phyloP scores from a whole-genome alignment of 2,888 invertebrate genomes.

The Pachliopta kotzebuea region DNA sequence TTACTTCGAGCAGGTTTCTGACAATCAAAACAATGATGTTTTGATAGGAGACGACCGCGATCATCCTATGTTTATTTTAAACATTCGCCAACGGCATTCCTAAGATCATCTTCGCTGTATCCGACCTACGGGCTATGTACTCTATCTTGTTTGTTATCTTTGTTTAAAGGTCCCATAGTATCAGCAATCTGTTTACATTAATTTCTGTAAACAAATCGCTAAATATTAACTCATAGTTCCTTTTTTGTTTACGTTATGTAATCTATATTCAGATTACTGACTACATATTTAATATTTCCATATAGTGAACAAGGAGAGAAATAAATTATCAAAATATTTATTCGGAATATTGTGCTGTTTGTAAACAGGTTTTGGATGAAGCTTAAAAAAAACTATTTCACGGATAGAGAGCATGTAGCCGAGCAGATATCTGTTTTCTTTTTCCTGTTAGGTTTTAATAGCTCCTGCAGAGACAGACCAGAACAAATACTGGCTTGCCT shows the following conservation, averaged over 20 bases:
- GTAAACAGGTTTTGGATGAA: background rate
- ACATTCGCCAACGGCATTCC: constrained; percentile 55
- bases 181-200: constrained; percentile 37
- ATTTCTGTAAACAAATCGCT: constrained; percentile 41
- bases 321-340: no score
- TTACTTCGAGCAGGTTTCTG: constrained; percentile 41
- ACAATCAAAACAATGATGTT: constrained; percentile 73
- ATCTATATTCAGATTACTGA: background rate
- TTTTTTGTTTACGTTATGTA: constrained; percentile 1
- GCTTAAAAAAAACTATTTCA: background rate
- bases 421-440: background rate
- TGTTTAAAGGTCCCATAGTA: constrained; percentile 46
- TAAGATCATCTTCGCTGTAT: constrained; percentile 52
- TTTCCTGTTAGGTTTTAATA: no score
- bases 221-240: constrained; percentile 32
- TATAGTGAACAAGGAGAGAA: background rate
- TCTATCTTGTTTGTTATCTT: constrained; percentile 45
- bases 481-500: constrained; percentile 1
- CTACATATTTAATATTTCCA: background rate
- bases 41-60: constrained; percentile 62
- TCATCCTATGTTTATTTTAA: constrained; percentile 66
- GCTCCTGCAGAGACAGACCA: background rate
- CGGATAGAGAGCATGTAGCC: background rate
- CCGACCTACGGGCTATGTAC: constrained; percentile 40
- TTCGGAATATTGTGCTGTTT: background rate